Evolutionary conservation across 92 coral and sea anemone species (phyloP), one percentile per base, ranked within the genome.

Genomic region (Zoanthus gigantus): DNA sequence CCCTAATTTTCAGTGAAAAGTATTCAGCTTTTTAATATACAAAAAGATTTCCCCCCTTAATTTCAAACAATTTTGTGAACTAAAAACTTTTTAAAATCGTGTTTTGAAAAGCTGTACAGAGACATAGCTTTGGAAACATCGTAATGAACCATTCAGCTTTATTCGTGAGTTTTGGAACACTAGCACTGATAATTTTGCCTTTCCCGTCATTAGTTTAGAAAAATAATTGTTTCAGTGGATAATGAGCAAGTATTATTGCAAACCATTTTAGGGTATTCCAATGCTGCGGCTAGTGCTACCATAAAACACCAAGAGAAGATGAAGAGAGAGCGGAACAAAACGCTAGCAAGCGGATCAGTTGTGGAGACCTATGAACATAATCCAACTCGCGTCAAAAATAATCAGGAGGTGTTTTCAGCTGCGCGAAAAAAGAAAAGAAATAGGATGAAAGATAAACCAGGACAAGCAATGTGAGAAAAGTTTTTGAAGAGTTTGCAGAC

Each of bases 241-340:
- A 7, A 8, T 30, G 46, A 69, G 11, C 6, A 23, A 30, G 5
- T 67, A 14, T 17, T 37, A 12, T 52, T 50, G 14, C 71, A 6
- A 50, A 7, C 56, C 66, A 6, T 69, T 72, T 4, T 80, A 97
- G 99, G 97, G 16, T 97, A 92, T 72, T 87, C 89, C 48, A 97
- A 92, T 77, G 94, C 99, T 11, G 94, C 96, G 78, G 95, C 96
- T 28, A 86, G 72, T 9, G 95, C 98, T 0, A 65, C 91, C 34
- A 91, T 97, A 61, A 94, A 82, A 34, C 99, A 97, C 54, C 88
- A 89, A 9, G 99, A 97, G 84, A 92, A 94, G 81, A 89, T 93
- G 94, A 95, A 95, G 74, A 66, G 88, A 16, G 94, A 95, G 71
- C 88, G 88, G 74, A 91, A 83, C 50, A 92, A 92, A 88, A 94